phyloP scores from a whole-genome alignment of 2,888 invertebrate genomes.

The Hipparchia semele region DNA sequence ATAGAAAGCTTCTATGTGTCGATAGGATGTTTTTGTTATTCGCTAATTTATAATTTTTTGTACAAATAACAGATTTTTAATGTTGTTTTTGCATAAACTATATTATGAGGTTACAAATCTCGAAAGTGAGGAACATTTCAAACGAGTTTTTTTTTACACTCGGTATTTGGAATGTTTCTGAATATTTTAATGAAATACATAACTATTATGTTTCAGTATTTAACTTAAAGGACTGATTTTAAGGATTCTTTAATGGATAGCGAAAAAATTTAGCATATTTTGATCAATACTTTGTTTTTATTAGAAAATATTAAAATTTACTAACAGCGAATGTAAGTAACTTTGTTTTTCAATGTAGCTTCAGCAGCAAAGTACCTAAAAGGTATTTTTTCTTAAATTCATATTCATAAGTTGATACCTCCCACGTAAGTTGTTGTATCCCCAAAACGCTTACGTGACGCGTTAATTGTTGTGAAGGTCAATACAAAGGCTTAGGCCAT shows the following conservation, averaged over 20 bases:
- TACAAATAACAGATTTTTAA: constrained; percentile 19
- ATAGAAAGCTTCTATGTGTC: constrained; percentile 25
- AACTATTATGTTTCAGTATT: constrained; percentile 3
- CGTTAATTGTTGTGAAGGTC: too few relatives aligned
- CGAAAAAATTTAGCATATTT: not conserved
- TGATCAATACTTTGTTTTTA: not conserved
- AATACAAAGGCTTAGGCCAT: too few relatives aligned
- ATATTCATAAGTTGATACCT: too few relatives aligned
- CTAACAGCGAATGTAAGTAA: not conserved
- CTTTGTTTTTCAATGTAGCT: not conserved
- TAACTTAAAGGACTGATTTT: not conserved
- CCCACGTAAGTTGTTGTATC: too few relatives aligned
- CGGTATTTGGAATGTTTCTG: constrained; percentile 15
- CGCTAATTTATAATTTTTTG: constrained; percentile 19
- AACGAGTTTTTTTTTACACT: not conserved
- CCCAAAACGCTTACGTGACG: too few relatives aligned
- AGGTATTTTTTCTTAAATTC: too few relatives aligned
- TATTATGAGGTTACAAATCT: constrained; percentile 23
- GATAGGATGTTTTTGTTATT: constrained; percentile 19
- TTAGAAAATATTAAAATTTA: not conserved
- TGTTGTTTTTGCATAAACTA: constrained; percentile 20
- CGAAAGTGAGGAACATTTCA: constrained; percentile 5
- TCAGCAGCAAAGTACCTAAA: not conserved
- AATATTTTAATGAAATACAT: not conserved
- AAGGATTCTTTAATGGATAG: not conserved